These are phyloP conservation scores for Dendrolimus punctatus DNA, from an alignment of 1,140 invertebrate genomes.

Conservation along the genomic window DNA sequence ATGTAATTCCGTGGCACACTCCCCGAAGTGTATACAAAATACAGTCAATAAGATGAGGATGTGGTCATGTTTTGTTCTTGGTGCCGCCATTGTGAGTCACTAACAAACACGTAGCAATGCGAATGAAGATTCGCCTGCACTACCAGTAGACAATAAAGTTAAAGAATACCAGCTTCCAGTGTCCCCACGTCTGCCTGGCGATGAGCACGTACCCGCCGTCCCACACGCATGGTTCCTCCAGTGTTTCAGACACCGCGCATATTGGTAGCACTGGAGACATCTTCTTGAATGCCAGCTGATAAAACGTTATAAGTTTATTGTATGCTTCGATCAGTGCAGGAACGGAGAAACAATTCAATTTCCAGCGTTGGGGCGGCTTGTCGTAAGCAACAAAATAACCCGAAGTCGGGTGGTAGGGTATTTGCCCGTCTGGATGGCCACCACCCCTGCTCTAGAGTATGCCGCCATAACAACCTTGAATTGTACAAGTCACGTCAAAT, in stretches of 20 bases:
- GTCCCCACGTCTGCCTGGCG: constrained; percentile 30
- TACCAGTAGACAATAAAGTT: too few species aligned
- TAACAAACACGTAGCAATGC: too few species aligned
- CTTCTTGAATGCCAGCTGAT: constrained; percentile 26
- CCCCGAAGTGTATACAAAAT: too few species aligned
- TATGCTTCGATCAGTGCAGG: not conserved
- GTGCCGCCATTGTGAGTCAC: too few species aligned
- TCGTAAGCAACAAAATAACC: not conserved
- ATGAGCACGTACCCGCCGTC: constrained; percentile 33
- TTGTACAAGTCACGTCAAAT: too few species aligned
- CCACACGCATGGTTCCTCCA: constrained; percentile 30
- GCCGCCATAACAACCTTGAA: too few species aligned
- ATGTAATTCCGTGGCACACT: too few species aligned
- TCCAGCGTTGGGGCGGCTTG: not conserved
- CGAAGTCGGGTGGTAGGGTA: not conserved
- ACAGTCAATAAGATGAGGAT: too few species aligned
- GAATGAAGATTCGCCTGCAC: too few species aligned
- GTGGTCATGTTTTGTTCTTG: too few species aligned
- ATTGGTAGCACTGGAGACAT: constrained; percentile 26
- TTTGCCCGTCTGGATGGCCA: not conserved
- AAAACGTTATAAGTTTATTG: not conserved
- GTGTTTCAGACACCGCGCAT: constrained; percentile 18
- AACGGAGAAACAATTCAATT: too few species aligned
- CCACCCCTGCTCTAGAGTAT: too few species aligned
- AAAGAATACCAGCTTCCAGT: constrained; percentile 34